Conservation (phyloP, 2,888 invertebrate species). For the Tetragonula carbonaria region DNA sequence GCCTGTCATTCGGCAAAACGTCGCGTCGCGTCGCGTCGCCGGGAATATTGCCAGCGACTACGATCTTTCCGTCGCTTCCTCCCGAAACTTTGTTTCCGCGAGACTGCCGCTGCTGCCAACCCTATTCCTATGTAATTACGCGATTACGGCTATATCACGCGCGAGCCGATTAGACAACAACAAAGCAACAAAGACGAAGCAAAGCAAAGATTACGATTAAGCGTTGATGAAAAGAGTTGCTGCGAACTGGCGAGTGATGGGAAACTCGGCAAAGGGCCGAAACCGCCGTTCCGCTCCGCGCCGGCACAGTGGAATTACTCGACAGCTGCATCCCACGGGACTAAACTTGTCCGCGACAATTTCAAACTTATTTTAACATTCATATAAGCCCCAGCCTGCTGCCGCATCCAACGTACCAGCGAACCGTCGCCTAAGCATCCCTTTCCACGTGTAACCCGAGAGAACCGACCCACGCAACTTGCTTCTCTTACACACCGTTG, state of each 20-base stretch:
- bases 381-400: conserved; percentile 81
- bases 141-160: neutral
- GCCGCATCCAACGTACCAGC: conserved; percentile 53
- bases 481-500: conserved; percentile 51
- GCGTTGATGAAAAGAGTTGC: conserved; percentile 49
- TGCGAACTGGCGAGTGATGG: conserved; percentile 64
- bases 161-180: neutral
- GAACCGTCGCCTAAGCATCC: conserved; percentile 68
- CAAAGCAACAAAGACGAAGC: conserved; percentile 2
- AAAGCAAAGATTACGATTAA: conserved; percentile 45
- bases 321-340: conserved; percentile 81
- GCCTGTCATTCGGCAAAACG: conserved; percentile 64
- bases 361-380: conserved; percentile 84
- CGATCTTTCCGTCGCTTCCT: too few species aligned
- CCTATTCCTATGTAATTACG: too few species aligned
- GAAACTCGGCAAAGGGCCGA: conserved; percentile 80
- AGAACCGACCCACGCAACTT: conserved; percentile 67
- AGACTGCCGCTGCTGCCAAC: conserved; percentile 16
- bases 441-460: conserved; percentile 74
- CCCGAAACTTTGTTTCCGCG: neutral
- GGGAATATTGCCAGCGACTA: conserved; percentile 41
- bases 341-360: conserved; percentile 84
- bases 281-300: conserved; percentile 67
- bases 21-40: conserved; percentile 50
- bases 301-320: conserved; percentile 83